Conservation (phyloP, 2,888 invertebrate species). For the Lagria hirta region DNA sequence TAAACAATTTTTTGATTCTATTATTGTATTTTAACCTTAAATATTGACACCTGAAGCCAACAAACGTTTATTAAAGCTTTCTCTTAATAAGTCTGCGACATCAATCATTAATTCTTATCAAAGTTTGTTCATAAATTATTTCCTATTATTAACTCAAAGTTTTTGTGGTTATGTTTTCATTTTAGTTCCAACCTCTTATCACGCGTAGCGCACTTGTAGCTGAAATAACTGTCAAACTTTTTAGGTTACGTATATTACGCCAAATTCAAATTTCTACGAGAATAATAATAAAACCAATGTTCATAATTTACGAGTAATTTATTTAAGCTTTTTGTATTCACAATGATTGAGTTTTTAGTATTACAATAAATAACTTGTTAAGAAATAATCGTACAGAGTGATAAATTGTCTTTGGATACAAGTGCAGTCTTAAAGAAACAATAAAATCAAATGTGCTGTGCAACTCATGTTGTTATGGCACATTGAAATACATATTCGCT, state of each 20-base stretch:
- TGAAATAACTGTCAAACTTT: too few species aligned
- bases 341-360: constrained; percentile 41
- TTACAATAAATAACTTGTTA: constrained; percentile 41
- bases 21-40: not conserved
- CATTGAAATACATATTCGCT: constrained; percentile 32
- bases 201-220: too few species aligned
- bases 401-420: constrained; percentile 43
- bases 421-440: constrained; percentile 41
- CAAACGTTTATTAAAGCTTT: too few species aligned
- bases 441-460: constrained; percentile 29
- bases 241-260: too few species aligned
- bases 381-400: constrained; percentile 29
- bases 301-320: constrained; percentile 35
- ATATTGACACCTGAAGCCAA: not conserved
- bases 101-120: too few species aligned
- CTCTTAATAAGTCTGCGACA: too few species aligned
- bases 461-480: constrained; percentile 28
- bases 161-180: too few species aligned
- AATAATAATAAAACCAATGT: not conserved
- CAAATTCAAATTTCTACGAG: too few species aligned
- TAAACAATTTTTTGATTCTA: too few species aligned
- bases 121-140: too few species aligned
- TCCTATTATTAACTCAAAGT: too few species aligned
- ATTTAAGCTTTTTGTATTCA: constrained; percentile 46
- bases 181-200: too few species aligned